A percentile compares a stretch with the other conserved stretches of the same genome.
phyloP scores from a whole-genome alignment of 2,113 vertebrate genomes.

The Dromiciops gliroides region DNA sequence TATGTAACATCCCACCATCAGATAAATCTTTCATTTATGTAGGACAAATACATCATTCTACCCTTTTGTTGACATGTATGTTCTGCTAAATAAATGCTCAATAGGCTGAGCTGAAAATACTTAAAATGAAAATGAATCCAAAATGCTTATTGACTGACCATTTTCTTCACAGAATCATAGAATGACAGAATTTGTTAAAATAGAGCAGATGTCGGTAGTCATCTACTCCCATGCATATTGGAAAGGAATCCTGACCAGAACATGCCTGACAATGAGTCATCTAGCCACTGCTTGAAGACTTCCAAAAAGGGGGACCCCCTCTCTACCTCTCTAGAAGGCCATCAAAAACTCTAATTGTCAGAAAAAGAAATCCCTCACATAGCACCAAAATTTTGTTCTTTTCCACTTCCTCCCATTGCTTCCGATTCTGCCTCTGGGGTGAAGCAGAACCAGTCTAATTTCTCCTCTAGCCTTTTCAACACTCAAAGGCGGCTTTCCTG shows the following conservation, averaged over 20 bases:
- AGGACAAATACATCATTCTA: conserved; percentile 13
- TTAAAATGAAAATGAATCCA: conserved; percentile 57
- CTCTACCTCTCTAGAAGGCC: conserved; percentile 82
- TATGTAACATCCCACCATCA: conserved; percentile 50
- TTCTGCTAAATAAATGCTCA: conserved; percentile 43
- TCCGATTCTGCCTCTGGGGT: not conserved
- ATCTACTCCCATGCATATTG: conserved; percentile 85
- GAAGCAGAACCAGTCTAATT: not conserved
- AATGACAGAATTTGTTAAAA: not conserved
- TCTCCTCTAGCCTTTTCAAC: not conserved
- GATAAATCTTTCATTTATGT: conserved; percentile 33
- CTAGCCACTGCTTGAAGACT: not conserved
- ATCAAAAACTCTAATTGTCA: not conserved
- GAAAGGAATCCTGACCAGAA: conserved; percentile 81
- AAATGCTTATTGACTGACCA: not conserved
- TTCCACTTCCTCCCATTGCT: not conserved
- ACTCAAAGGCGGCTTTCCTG: not conserved
- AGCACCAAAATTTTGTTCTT: not conserved
- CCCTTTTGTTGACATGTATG: conserved; percentile 16
- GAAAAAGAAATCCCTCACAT: not conserved
- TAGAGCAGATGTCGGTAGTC: not conserved
- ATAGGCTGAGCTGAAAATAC: conserved; percentile 40
- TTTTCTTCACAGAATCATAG: not conserved
- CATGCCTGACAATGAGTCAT: not conserved
- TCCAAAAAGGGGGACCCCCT: conserved; percentile 84